Evolutionary conservation across 2,113 vertebrate genomes (phyloP).

Genomic region (Rhabdornis inornatus): DNA sequence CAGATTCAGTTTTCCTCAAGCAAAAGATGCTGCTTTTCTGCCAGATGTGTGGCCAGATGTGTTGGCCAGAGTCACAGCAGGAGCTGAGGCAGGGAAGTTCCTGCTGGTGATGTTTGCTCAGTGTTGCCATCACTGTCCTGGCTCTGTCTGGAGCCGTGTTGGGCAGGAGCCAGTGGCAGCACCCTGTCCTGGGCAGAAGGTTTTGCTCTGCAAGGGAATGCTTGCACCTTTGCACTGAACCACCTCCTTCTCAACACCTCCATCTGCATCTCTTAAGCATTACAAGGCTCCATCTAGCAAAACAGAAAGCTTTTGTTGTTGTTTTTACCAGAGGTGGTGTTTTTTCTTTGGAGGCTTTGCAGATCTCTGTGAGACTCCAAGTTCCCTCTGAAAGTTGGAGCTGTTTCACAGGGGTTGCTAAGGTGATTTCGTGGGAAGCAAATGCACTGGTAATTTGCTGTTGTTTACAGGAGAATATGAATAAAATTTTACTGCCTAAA

Average conservation of each 20-base stretch:
- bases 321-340: neutral
- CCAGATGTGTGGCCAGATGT: neutral
- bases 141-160: accelerated
- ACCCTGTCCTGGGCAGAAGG: neutral
- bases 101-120: neutral
- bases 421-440: constrained; percentile 65
- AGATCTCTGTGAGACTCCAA: neutral
- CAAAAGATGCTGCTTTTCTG: neutral
- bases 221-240: neutral
- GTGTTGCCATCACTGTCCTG: neutral
- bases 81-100: neutral
- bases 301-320: neutral
- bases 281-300: neutral
- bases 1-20: neutral
- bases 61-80: neutral
- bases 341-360: neutral
- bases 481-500: constrained; percentile 32
- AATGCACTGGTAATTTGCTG: constrained; percentile 40
- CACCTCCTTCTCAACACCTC: neutral
- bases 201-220: neutral
- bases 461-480: constrained; percentile 65
- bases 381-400: neutral
- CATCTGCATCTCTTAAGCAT: neutral
- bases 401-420: constrained; percentile 65
- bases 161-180: neutral